phyloP scores from a whole-genome alignment of 1,140 invertebrate species.

The Reticulitermes speratus region DNA sequence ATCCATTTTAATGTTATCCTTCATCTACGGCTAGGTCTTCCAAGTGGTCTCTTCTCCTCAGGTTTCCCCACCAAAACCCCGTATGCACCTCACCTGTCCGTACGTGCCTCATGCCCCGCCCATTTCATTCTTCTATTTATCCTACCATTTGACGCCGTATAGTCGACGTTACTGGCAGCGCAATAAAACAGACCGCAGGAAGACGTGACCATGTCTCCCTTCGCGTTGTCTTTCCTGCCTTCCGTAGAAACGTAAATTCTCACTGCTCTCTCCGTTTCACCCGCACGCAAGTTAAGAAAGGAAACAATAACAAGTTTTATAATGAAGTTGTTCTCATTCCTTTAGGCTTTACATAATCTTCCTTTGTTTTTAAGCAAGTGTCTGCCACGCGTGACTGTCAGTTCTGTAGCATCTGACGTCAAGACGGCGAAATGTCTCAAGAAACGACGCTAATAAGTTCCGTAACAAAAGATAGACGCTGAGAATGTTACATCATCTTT shows the following conservation, averaged over 20 bases:
- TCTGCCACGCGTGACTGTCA: background rate
- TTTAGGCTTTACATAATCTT: background rate
- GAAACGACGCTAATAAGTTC: conserved; percentile 10
- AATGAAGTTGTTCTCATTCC: background rate
- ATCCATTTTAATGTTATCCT: too few relatives aligned
- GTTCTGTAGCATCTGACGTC: background rate
- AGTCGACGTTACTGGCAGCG: too few relatives aligned
- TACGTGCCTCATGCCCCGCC: too few relatives aligned
- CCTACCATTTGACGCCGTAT: too few relatives aligned
- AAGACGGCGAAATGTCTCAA: background rate
- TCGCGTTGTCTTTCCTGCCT: background rate
- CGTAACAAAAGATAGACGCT: background rate
- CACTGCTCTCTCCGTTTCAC: too few relatives aligned
- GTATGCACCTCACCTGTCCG: too few relatives aligned
- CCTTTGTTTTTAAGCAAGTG: conserved; percentile 1
- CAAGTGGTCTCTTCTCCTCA: too few relatives aligned
- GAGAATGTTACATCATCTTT: background rate
- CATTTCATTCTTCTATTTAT: too few relatives aligned
- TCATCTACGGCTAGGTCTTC: too few relatives aligned
- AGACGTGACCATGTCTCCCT: too few relatives aligned
- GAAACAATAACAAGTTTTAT: conserved; percentile 17
- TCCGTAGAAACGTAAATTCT: background rate
- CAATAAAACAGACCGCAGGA: too few relatives aligned
- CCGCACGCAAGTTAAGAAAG: background rate
- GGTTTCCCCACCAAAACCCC: too few relatives aligned